Evolutionary conservation across 92 coral and sea anemone species (phyloP).

Genomic region (Parazoanthus swiftii): DNA sequence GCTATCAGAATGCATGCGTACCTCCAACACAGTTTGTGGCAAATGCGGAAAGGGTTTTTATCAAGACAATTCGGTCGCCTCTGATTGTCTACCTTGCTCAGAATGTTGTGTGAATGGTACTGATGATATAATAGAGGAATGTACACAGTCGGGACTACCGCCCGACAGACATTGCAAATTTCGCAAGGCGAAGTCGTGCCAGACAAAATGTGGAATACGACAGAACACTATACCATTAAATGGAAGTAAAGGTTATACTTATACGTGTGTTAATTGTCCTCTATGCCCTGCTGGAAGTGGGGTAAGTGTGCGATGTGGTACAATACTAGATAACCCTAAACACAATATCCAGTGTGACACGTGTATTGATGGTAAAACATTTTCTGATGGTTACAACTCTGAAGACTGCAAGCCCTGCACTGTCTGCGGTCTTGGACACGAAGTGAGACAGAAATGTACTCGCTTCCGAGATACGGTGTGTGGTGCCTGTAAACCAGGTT

Average conservation of each 20-base stretch:
- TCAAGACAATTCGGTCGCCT: neutral
- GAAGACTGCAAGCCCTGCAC: constrained; percentile 41
- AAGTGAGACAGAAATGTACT: constrained; percentile 34
- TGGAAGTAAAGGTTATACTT: neutral
- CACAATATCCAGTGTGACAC: neutral
- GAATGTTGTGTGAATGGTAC: constrained; percentile 40
- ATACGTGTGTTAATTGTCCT: constrained; percentile 6
- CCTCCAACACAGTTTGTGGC: constrained; percentile 48
- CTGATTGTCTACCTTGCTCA: constrained; percentile 42
- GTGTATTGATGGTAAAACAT: constrained; percentile 43
- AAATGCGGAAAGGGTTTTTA: constrained; percentile 43
- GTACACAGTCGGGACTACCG: constrained; percentile 28
- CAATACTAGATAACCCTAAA: neutral
- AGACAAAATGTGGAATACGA: neutral
- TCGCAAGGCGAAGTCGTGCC: neutral
- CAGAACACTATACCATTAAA: neutral
- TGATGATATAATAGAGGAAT: neutral
- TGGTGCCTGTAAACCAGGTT: constrained; percentile 45
- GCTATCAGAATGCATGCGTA: constrained; percentile 30
- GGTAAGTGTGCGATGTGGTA: constrained; percentile 31
- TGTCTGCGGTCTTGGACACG: constrained; percentile 26
- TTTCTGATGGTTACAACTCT: constrained; percentile 1
- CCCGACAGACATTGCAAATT: constrained; percentile 12
- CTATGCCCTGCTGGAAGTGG: constrained; percentile 31
- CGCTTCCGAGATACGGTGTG: constrained; percentile 36